Evolutionary conservation across 2,113 vertebrate species (phyloP), one percentile per base, ranked within the genome.

Genomic region (Phaethornis superciliosus): DNA sequence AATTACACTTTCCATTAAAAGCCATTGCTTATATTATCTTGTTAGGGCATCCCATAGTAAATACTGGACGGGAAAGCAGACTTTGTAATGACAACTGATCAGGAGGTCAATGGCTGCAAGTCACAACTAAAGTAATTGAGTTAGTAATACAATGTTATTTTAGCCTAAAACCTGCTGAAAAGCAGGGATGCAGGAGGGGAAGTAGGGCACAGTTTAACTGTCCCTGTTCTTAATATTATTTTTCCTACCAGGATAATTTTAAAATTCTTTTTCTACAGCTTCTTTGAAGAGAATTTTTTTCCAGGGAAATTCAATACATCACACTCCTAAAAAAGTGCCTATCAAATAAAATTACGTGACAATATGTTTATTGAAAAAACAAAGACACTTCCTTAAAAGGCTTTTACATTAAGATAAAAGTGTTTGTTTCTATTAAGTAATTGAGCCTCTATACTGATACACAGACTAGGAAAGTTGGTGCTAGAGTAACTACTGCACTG

Each of bases 51-150:
- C 68, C 56, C 52, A 62, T 44, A 69, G 69, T 68, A 95, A 94
- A 90, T 64, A 69, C 0, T 79, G 85, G 62, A 40, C 3, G 4
- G n/a, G 69, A 84, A 92, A 93, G 60, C 26, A 44, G 59, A 82
- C 75, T 81, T 91, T 81, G 80, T 95, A 95, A 91, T 59, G 93
- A 67, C 63, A 88, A 37, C 55, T 81, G 78, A 92, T 77, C 74
- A 62, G 93, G 64, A 92, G 91, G 85, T 94, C 96, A 94, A 37
- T 75, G 95, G 40, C 44, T 88, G 55, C 37, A 93, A 95, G 79
- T 79, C 80, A 87, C 86, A 93, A 54, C 49, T 76, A 46, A 71
- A 75, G 47, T 26, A 92, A 88, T 81, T 1, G 2, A 58, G 33
- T 75, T 59, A 42, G 26, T 76, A 77, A 77, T 37, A 51, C 40